Conservation (phyloP, 1,140 invertebrate species). For the Thaumatotibia leucotreta region DNA sequence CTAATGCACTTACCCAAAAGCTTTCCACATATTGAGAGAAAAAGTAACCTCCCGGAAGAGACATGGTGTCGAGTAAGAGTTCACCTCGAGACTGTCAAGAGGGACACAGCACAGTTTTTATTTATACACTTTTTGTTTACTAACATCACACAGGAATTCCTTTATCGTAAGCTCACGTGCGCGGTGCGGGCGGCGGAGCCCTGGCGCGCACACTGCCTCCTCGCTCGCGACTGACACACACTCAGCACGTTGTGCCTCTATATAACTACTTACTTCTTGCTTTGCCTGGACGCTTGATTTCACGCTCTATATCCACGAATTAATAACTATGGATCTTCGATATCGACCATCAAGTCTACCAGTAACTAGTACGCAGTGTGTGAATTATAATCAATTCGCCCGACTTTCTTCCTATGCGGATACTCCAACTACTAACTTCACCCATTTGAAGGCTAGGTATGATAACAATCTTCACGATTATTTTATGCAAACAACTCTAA, state of each 20-base stretch:
- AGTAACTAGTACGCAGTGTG: conserved; percentile 14
- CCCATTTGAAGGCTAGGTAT: not conserved
- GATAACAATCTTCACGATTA: not conserved
- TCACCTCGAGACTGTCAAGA: conserved; percentile 50
- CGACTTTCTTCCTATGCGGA: conserved; percentile 28
- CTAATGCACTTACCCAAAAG: conserved; percentile 61
- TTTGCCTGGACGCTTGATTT: conserved; percentile 63
- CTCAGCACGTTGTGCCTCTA: conserved; percentile 49
- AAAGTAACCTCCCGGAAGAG: conserved; percentile 64
- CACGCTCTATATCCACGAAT: conserved; percentile 69
- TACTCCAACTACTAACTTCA: not conserved
- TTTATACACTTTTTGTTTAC: conserved; percentile 71
- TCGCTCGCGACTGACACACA: conserved; percentile 44
- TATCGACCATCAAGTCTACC: conserved; percentile 32
- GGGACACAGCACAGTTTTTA: conserved; percentile 51
- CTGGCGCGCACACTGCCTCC: conserved; percentile 19
- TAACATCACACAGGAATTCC: conserved; percentile 67
- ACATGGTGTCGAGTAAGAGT: conserved; percentile 53
- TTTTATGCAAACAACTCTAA: not conserved
- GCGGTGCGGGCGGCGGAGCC: conserved; percentile 18
- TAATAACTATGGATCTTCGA: conserved; percentile 59
- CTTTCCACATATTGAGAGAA: conserved; percentile 65
- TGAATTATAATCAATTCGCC: conserved; percentile 30
- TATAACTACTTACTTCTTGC: conserved; percentile 64
- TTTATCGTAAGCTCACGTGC: conserved; percentile 31